Conservation (phyloP, 2,113 vertebrate species). For the Opisthocomus hoazin region DNA sequence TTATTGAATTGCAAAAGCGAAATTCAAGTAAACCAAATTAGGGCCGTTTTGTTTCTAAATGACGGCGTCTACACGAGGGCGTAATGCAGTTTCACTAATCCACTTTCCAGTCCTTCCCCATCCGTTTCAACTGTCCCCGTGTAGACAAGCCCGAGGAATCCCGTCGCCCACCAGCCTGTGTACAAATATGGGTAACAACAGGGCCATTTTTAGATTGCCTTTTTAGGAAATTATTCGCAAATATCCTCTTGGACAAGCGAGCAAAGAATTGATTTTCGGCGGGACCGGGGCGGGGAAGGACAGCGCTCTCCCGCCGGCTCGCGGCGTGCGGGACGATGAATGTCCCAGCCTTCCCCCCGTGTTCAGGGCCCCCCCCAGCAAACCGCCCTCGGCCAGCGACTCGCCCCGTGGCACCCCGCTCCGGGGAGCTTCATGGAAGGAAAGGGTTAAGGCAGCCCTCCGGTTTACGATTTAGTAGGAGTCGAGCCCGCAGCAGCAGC, state of each 20-base stretch:
- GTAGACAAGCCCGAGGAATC: slow-evolving; percentile 25
- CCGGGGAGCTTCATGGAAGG: neutral
- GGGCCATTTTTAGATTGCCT: slow-evolving; percentile 52
- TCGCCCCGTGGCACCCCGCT: neutral
- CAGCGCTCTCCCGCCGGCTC: neutral
- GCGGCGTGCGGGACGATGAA: neutral
- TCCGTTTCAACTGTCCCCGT: slow-evolving; percentile 41
- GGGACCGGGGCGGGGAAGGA: neutral
- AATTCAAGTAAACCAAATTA: slow-evolving; percentile 51
- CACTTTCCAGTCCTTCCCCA: slow-evolving; percentile 53
- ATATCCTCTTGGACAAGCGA: slow-evolving; percentile 29
- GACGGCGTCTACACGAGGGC: slow-evolving; percentile 37
- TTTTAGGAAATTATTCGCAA: slow-evolving; percentile 62
- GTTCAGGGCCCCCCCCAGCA: neutral
- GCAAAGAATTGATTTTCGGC: slow-evolving; percentile 4
- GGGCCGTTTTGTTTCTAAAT: slow-evolving; percentile 41
- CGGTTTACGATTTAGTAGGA: slow-evolving; percentile 46
- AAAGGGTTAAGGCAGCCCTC: slow-evolving; percentile 46
- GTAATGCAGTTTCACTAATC: slow-evolving; percentile 57
- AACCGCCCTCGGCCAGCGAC: neutral
- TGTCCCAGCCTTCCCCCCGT: rapidly evolving
- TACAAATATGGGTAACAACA: slow-evolving; percentile 65
- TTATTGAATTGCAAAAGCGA: slow-evolving; percentile 50
- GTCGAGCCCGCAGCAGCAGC: neutral
- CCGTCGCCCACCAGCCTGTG: neutral